Conservation (phyloP, 2,888 invertebrate species). For the Xestia c-nigrum region DNA sequence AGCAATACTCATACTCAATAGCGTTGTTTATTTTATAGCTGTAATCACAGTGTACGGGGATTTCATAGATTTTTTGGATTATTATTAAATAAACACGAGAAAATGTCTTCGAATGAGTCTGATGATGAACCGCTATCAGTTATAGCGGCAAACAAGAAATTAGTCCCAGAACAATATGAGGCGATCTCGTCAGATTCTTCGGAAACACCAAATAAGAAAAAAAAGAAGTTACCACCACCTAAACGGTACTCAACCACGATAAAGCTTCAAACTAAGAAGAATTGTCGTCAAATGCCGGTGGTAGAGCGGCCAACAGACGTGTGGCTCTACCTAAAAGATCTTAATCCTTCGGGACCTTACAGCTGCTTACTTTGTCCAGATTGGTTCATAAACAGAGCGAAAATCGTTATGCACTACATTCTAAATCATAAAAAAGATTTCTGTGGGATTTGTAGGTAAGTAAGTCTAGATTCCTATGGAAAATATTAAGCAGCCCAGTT, state of each 20-base stretch:
- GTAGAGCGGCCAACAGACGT: slow-evolving; percentile 85
- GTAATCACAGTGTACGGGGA: not conserved
- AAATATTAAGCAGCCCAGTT: not conserved
- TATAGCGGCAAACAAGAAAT: slow-evolving; percentile 81
- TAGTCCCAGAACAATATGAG: slow-evolving; percentile 68
- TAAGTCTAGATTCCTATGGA: not conserved
- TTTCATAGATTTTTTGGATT: not conserved
- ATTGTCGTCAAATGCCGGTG: slow-evolving; percentile 66
- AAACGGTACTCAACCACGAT: slow-evolving; percentile 70
- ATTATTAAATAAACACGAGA: slow-evolving; percentile 2
- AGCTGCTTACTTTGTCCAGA: slow-evolving; percentile 87
- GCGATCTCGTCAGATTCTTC: slow-evolving; percentile 33
- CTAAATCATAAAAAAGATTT: slow-evolving; percentile 89
- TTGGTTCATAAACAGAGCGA: slow-evolving; percentile 87
- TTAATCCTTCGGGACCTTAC: slow-evolving; percentile 86
- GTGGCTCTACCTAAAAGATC: slow-evolving; percentile 88
- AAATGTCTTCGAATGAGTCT: slow-evolving; percentile 81
- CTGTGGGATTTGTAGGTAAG: slow-evolving; percentile 88
- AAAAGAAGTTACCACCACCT: slow-evolving; percentile 64
- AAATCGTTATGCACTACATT: slow-evolving; percentile 87
- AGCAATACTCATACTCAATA: not conserved
- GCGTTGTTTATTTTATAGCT: not conserved
- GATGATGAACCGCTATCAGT: slow-evolving; percentile 87
- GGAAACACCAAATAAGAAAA: slow-evolving; percentile 71
- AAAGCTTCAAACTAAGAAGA: slow-evolving; percentile 64